phyloP scores from a whole-genome alignment of 2,113 vertebrate species.

The Indicator maculatus region DNA sequence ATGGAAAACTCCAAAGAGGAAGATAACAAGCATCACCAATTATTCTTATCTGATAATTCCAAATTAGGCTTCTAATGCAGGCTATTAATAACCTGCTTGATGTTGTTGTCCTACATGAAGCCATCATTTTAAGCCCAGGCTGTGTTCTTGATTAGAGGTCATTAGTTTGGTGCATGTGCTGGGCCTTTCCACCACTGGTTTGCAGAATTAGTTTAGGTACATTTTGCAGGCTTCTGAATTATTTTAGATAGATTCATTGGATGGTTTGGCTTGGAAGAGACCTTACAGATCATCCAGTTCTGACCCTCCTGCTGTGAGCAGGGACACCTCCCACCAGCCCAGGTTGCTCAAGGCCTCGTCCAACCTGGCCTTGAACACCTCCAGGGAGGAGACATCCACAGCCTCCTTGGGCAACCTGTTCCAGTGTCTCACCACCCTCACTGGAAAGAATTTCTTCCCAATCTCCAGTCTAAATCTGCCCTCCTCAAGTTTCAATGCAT shows the following conservation, averaged over 20 bases:
- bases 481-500: too few relatives aligned
- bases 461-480: too few relatives aligned
- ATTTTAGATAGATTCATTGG: background rate
- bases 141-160: slow-evolving; percentile 15
- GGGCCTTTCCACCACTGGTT: background rate
- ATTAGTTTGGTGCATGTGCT: background rate
- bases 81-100: slow-evolving; percentile 40
- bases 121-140: background rate
- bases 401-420: too few relatives aligned
- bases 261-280: too few relatives aligned
- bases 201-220: background rate
- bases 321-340: too few relatives aligned
- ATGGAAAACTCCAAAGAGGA: background rate
- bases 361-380: too few relatives aligned
- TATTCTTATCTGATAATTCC: slow-evolving; percentile 47
- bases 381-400: too few relatives aligned
- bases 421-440: too few relatives aligned
- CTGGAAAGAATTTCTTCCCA: too few relatives aligned
- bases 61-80: background rate
- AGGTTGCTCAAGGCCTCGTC: too few relatives aligned
- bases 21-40: slow-evolving; percentile 31
- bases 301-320: too few relatives aligned
- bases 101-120: background rate
- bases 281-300: too few relatives aligned
- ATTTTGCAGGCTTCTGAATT: background rate